A percentile compares a stretch with the other conserved stretches of the same genome.
Evolutionary conservation across 2,888 invertebrate genomes (phyloP).

Genomic region (Pseudoips prasinana): DNA sequence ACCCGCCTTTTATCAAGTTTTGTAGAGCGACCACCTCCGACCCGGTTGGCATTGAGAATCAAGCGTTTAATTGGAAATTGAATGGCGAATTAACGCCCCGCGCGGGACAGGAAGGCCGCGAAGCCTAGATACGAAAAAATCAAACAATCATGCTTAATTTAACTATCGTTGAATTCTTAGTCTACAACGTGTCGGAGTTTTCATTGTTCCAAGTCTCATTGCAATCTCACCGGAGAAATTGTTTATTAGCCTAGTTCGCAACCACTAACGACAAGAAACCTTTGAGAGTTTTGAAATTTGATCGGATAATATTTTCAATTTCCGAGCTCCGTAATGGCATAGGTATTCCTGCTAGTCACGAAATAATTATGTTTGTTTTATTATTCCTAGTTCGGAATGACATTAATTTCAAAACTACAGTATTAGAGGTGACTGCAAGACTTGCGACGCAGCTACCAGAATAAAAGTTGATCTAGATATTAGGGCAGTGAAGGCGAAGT

Average conservation of each 20-base stretch:
- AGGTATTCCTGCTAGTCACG: slow-evolving; percentile 50
- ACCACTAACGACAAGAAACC: slow-evolving; percentile 49
- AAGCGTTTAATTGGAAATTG: slow-evolving; percentile 80
- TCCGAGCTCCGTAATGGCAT: slow-evolving; percentile 53
- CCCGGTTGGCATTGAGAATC: slow-evolving; percentile 77
- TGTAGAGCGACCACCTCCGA: slow-evolving; percentile 67
- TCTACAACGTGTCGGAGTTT: slow-evolving; percentile 26
- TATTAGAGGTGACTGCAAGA: slow-evolving; percentile 1
- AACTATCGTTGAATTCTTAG: slow-evolving; percentile 36
- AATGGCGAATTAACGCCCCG: slow-evolving; percentile 70
- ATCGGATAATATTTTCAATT: slow-evolving; percentile 55
- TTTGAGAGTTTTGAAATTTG: slow-evolving; percentile 54
- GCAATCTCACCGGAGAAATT: slow-evolving; percentile 44
- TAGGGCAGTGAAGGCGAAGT: slow-evolving; percentile 50
- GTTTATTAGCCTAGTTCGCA: slow-evolving; percentile 42
- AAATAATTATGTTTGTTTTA: slow-evolving; percentile 25
- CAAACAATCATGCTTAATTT: slow-evolving; percentile 51
- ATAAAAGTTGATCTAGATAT: slow-evolving; percentile 40
- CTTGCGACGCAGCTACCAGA: slow-evolving; percentile 6
- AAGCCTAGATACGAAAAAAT: slow-evolving; percentile 66
- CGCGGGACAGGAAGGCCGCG: slow-evolving; percentile 72
- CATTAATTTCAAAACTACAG: slow-evolving; percentile 26
- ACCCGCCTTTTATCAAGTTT: slow-evolving; percentile 77
- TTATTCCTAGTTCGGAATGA: slow-evolving; percentile 24
- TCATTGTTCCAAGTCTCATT: slow-evolving; percentile 35